Percentiles rank a stretch among this genome's conserved stretches.
Evolutionary conservation across 1,140 invertebrate species (phyloP).

Genomic region (Nylanderia fulva): DNA sequence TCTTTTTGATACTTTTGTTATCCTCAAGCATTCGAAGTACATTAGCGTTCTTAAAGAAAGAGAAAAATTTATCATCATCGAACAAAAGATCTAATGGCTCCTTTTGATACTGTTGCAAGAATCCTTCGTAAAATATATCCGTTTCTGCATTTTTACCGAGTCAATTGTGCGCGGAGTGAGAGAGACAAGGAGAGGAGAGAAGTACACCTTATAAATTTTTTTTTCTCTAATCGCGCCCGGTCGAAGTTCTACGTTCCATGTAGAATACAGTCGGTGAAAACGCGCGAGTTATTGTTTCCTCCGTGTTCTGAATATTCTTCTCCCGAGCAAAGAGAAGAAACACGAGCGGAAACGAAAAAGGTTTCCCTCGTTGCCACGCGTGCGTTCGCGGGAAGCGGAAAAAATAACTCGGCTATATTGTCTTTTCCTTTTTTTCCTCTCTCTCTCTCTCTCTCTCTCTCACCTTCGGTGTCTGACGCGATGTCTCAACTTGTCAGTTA

Average conservation of each 20-base stretch:
- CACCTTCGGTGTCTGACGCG: slow-evolving; percentile 36
- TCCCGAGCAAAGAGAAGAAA: slow-evolving; percentile 32
- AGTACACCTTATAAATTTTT: slow-evolving; percentile 38
- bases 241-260: slow-evolving; percentile 25
- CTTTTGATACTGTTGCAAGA: neutral
- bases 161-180: slow-evolving; percentile 6
- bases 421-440: neutral
- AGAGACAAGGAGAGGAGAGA: neutral
- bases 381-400: slow-evolving; percentile 22
- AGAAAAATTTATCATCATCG: neutral
- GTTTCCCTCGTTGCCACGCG: slow-evolving; percentile 46
- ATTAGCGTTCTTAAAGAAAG: neutral
- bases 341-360: slow-evolving; percentile 55
- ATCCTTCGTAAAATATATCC: neutral
- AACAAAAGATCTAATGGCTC: neutral
- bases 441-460: neutral
- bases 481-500: neutral
- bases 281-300: slow-evolving; percentile 61
- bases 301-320: slow-evolving; percentile 50
- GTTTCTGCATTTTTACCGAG: slow-evolving; percentile 12
- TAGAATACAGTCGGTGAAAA: slow-evolving; percentile 48
- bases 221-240: slow-evolving; percentile 28
- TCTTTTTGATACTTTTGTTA: too few species aligned
- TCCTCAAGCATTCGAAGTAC: neutral
- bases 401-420: slow-evolving; percentile 57